phyloP scores from a whole-genome alignment of 2,113 vertebrate species.

The Rhea pennata region DNA sequence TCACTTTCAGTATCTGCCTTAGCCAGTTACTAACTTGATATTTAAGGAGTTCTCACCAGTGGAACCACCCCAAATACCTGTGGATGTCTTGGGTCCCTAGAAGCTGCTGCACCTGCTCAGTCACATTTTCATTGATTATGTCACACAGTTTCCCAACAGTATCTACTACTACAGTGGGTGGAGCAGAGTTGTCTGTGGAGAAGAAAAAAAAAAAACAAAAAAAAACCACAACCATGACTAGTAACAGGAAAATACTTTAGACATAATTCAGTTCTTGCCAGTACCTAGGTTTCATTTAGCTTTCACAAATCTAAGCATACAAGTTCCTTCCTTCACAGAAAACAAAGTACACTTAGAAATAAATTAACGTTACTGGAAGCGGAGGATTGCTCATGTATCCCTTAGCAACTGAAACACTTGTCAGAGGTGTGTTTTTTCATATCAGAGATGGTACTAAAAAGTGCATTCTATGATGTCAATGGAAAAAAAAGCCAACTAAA shows the following conservation, averaged over 20 bases:
- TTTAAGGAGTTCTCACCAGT: background rate
- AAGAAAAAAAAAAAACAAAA: conserved; percentile 15
- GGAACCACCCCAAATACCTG: conserved; percentile 78
- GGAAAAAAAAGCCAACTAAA: background rate
- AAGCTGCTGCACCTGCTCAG: conserved; percentile 74
- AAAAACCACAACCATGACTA: background rate
- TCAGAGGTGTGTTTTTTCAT: background rate
- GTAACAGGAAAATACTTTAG: background rate
- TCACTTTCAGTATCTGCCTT: background rate
- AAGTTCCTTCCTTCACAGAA: background rate
- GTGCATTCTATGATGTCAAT: background rate
- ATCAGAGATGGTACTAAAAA: background rate
- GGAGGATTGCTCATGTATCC: background rate
- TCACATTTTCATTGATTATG: conserved; percentile 59
- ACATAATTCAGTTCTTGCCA: background rate
- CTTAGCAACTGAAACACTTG: background rate
- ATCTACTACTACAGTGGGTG: conserved; percentile 82
- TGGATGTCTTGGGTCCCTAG: conserved; percentile 84
- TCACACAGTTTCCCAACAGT: conserved; percentile 81
- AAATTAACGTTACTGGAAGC: background rate
- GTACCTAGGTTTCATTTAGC: background rate
- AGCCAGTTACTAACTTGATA: background rate
- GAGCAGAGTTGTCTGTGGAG: conserved; percentile 79
- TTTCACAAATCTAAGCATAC: background rate
- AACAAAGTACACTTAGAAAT: background rate